Percentiles rank a stretch among this genome's conserved stretches.
These are phyloP conservation scores for Crossaster papposus DNA, from an alignment of 53 echinoderm and acorn worm genomes.

Conservation along the genomic window DNA sequence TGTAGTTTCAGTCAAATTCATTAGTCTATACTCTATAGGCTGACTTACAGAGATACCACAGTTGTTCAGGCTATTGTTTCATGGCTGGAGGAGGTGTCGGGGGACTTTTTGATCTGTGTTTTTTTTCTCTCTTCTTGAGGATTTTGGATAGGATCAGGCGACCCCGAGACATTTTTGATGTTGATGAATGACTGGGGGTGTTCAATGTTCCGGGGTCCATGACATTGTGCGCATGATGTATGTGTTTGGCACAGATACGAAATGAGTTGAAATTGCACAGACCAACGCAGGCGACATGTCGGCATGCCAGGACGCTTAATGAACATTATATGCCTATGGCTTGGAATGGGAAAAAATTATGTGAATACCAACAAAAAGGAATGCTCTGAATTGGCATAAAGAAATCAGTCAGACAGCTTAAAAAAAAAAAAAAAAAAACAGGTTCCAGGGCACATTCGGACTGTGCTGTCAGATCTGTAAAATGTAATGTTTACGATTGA, in stretches of 20 bases:
- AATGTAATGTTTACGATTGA: background rate
- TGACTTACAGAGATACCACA: background rate
- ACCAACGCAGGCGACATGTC: constrained; percentile 30
- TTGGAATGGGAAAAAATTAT: background rate
- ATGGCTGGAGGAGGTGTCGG: background rate
- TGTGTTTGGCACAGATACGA: constrained; percentile 52
- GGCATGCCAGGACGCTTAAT: constrained; percentile 33
- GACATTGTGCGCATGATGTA: constrained; percentile 38
- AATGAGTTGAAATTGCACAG: constrained; percentile 39
- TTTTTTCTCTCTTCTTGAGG: background rate
- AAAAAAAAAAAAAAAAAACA: constrained; percentile 1
- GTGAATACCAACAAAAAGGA: constrained; percentile 20
- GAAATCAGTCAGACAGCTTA: background rate
- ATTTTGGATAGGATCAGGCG: background rate
- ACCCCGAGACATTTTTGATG: background rate
- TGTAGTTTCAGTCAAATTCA: background rate
- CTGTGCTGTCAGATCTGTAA: background rate
- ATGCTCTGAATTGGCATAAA: background rate
- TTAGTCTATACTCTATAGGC: background rate
- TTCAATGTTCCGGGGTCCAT: constrained; percentile 40
- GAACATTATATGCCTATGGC: background rate
- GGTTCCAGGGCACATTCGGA: background rate
- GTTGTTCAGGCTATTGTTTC: background rate
- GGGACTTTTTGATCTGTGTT: background rate
- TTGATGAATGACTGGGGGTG: constrained; percentile 31